Base-by-base conservation (phyloP, 2,113 vertebrate genomes). In the Macrotus californicus region DNA sequence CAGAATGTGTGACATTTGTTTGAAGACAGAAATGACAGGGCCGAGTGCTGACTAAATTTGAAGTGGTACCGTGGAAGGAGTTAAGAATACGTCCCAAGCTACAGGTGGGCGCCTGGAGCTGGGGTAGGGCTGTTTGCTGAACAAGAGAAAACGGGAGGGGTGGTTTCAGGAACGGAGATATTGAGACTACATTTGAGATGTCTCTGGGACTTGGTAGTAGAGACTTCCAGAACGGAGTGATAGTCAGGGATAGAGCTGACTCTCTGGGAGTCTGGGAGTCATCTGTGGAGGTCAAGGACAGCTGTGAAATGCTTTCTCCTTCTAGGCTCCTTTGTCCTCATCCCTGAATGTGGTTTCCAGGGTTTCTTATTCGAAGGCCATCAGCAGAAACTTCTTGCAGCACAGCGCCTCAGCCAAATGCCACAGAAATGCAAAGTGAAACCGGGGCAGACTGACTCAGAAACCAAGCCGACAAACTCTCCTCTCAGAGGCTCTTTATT, bases 371-470 rank as follows among this genome's bases (percentile, higher is more conserved):
- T 94, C 6, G 39, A 96, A 95, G 80, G 83, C 43, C 31, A 6
- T 11, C 12, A 69, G 69, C 88, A 96, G 81, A 86, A 96, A 95
- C 84, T 88, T 94, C 91, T 94, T 52, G 85, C 0, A 9, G 14
- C 34, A 29, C 41, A 26, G 59, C 54, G 86, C 66, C 54, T 70
- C 91, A 90, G 70, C 24, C 89, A 87, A 96, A 81, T 19, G 87
- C 87, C 92, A 93, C 77, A 88, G 96, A 96, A 94, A 91, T 52
- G 15, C 75, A 97, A 94, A 97, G 89, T 66, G 95, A 97, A 96
- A 97, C 85, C 59, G 5, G 24, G 15, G 31, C 46, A 54, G 36
- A 36, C 46, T 80, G 61, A 75, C n/a, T 59, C 93, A 91, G 90
- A 95, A 95, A 95, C 84, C 90, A 95, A 93, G 79, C 48, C 96